Conservation (phyloP, 2,113 vertebrate species). For the Ceratotherium simum region DNA sequence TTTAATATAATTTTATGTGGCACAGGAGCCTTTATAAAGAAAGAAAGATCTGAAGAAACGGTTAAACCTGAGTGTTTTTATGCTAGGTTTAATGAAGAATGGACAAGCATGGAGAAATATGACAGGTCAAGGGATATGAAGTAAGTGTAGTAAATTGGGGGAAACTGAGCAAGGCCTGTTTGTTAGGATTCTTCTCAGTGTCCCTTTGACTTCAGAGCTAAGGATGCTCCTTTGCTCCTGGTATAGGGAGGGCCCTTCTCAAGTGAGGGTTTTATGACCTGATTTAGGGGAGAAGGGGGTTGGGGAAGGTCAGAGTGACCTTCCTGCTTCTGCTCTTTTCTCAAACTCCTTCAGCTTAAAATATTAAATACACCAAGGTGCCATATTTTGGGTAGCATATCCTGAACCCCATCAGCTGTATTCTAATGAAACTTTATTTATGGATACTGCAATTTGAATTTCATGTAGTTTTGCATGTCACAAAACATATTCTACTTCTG, state of each 20-base stretch:
- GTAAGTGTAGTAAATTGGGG: background rate
- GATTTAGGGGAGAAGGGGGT: background rate
- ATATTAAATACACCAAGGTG: background rate
- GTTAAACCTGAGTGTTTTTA: background rate
- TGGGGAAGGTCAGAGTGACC: background rate
- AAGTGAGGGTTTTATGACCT: background rate
- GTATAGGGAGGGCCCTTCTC: background rate
- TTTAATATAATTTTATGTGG: background rate
- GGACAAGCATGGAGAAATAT: background rate
- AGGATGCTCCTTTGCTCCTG: background rate
- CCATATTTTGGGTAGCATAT: background rate
- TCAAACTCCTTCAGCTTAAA: background rate
- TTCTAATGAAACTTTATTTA: background rate
- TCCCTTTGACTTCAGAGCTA: background rate
- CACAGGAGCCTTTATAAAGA: background rate
- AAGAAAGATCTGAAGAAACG: background rate
- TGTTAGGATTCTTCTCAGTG: background rate
- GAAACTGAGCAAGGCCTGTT: background rate
- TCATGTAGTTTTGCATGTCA: background rate
- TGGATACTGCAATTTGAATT: background rate
- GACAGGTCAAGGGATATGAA: background rate
- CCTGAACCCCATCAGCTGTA: background rate
- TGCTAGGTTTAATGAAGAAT: background rate
- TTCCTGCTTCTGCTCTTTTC: background rate
- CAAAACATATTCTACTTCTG: background rate